These are phyloP conservation scores for Pogonomyrmex barbatus DNA, from an alignment of 1,140 invertebrate species.

Conservation along the genomic window DNA sequence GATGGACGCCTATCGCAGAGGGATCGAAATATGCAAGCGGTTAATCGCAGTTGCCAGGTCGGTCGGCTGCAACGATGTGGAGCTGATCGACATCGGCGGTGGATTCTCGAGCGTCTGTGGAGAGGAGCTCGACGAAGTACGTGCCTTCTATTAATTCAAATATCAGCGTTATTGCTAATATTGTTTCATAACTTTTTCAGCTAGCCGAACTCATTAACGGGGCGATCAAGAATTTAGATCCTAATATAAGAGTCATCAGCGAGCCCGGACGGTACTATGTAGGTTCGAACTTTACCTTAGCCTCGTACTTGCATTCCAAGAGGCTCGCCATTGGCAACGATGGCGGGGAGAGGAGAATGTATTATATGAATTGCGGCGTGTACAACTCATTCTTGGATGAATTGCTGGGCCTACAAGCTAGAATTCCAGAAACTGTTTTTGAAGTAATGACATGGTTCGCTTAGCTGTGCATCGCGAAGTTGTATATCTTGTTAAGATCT, in stretches of 20 bases:
- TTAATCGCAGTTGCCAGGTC: constrained; percentile 90
- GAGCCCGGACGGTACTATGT: constrained; percentile 91
- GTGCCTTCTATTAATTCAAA: not conserved
- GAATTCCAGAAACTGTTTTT: constrained; percentile 83
- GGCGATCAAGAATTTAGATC: constrained; percentile 88
- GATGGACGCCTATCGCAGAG: constrained; percentile 89
- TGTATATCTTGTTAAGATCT: not conserved
- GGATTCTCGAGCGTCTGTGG: constrained; percentile 91
- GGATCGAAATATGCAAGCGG: constrained; percentile 88
- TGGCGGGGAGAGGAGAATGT: constrained; percentile 84
- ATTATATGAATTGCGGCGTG: constrained; percentile 91
- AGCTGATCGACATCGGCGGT: constrained; percentile 93
- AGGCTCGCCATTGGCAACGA: constrained; percentile 83
- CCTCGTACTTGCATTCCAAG: constrained; percentile 88
- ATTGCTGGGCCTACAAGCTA: constrained; percentile 72
- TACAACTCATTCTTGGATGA: constrained; percentile 89
- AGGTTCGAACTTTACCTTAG: constrained; percentile 89
- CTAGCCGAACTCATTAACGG: constrained; percentile 86
- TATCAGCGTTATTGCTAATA: not conserved
- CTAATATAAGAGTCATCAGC: constrained; percentile 89
- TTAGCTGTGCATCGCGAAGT: not conserved
- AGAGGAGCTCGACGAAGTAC: constrained; percentile 89
- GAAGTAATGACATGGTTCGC: constrained; percentile 24
- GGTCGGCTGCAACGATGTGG: constrained; percentile 89
- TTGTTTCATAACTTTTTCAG: constrained; percentile 77